Evolutionary conservation across 2,113 vertebrate genomes (phyloP).

Genomic region (Litocranius walleri): DNA sequence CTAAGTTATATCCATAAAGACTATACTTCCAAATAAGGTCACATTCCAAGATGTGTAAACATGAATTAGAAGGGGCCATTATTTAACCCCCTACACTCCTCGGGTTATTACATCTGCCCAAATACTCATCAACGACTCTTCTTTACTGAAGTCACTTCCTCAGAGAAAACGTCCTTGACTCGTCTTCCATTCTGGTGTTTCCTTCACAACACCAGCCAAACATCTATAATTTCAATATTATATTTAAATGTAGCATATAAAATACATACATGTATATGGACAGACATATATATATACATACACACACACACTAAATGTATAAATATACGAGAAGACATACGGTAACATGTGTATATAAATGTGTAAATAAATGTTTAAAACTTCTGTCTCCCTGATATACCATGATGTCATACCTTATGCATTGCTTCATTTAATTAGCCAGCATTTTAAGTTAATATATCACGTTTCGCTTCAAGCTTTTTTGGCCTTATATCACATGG

Average conservation of each 20-base stretch:
- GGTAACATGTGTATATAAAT: not conserved
- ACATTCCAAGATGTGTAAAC: not conserved
- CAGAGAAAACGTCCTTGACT: not conserved
- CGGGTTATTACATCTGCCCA: not conserved
- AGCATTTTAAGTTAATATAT: not conserved
- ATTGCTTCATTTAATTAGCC: not conserved
- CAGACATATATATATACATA: not conserved
- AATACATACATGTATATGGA: not conserved
- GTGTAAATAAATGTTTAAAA: not conserved
- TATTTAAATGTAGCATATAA: not conserved
- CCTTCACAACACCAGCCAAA: not conserved
- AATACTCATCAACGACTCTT: not conserved
- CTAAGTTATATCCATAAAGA: not conserved
- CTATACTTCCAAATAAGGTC: not conserved
- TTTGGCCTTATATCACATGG: not conserved
- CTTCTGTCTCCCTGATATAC: not conserved
- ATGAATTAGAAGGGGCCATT: not conserved
- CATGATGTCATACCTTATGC: not conserved
- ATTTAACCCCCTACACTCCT: not conserved
- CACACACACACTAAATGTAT: too few species aligned
- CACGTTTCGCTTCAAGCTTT: not conserved
- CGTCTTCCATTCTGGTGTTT: not conserved
- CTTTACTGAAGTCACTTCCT: not conserved
- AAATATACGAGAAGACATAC: not conserved
- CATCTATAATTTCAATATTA: not conserved